Percentiles rank a stretch among this genome's conserved stretches.
These are phyloP conservation scores for Chamaetylas fuelleborni DNA, from an alignment of 2,113 vertebrate genomes.

Conservation along the genomic window DNA sequence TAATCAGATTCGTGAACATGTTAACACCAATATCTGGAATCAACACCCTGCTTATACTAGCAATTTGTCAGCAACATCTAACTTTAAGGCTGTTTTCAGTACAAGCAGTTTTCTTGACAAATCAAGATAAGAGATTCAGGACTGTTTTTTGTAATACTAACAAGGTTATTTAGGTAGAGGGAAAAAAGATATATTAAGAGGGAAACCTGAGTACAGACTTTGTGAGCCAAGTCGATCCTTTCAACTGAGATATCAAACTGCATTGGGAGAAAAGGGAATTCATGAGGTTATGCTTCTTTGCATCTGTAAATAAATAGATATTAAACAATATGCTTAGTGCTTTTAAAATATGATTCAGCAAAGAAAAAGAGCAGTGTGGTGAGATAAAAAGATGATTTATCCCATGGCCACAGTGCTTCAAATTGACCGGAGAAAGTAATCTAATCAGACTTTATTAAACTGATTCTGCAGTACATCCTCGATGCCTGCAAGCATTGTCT, in stretches of 20 bases:
- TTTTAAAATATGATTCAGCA: constrained; percentile 58
- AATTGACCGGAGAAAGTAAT: constrained; percentile 72
- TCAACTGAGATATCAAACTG: neutral
- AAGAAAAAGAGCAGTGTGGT: constrained; percentile 59
- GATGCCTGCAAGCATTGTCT: constrained; percentile 69
- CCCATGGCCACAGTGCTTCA: constrained; percentile 51
- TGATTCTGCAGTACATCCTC: constrained; percentile 53
- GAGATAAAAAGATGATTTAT: constrained; percentile 67
- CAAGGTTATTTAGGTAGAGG: neutral
- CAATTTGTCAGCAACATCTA: neutral
- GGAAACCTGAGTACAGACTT: neutral
- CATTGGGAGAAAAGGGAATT: neutral
- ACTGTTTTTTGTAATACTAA: neutral
- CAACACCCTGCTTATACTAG: neutral
- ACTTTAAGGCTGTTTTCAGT: neutral
- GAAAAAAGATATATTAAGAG: neutral
- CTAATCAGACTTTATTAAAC: constrained; percentile 75
- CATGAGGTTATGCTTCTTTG: neutral
- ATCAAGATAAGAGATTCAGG: neutral
- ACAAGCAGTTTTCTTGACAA: neutral
- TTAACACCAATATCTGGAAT: neutral
- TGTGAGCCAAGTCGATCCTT: neutral
- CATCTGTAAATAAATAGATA: constrained; percentile 23
- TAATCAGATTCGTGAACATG: neutral
- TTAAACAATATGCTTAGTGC: constrained; percentile 50